Conservation (phyloP, 2,797 vertebrate genomes). For the Anguilla marmorata region DNA sequence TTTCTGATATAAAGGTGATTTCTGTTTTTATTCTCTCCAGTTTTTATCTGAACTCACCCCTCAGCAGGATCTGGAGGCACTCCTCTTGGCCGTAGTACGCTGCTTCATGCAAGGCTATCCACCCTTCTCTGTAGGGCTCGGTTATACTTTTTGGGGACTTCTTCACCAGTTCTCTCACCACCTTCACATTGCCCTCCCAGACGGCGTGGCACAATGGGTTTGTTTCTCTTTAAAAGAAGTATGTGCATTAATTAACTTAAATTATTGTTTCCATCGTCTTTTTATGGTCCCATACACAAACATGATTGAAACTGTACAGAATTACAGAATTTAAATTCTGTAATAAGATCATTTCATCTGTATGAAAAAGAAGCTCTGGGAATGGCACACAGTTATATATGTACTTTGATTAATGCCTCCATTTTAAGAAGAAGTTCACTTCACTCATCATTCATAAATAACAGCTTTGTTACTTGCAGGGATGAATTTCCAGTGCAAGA, state of each 20-base stretch:
- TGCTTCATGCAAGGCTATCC: slow-evolving; percentile 81
- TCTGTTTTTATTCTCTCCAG: neutral
- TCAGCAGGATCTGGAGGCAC: slow-evolving; percentile 73
- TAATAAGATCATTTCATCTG: neutral
- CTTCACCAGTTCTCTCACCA: slow-evolving; percentile 69
- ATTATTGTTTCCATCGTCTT: neutral
- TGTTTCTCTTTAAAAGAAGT: slow-evolving; percentile 63
- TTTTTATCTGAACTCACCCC: slow-evolving; percentile 63
- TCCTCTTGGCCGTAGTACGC: slow-evolving; percentile 76
- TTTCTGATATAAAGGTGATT: neutral
- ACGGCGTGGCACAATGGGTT: slow-evolving; percentile 75
- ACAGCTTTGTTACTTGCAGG: neutral
- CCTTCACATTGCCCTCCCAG: slow-evolving; percentile 70
- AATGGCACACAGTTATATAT: neutral
- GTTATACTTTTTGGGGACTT: slow-evolving; percentile 65
- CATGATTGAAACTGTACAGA: neutral
- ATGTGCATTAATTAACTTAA: neutral
- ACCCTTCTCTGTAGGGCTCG: slow-evolving; percentile 76
- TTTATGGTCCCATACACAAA: neutral
- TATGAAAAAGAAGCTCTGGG: neutral
- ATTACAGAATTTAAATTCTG: neutral
- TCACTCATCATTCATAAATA: neutral
- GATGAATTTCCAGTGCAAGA: neutral
- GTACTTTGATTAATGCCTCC: neutral
- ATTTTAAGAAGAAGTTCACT: neutral